A percentile compares a stretch with the other conserved stretches of the same genome.
Conservation (phyloP, 2,113 vertebrate genomes). For the Ovis canadensis region DNA sequence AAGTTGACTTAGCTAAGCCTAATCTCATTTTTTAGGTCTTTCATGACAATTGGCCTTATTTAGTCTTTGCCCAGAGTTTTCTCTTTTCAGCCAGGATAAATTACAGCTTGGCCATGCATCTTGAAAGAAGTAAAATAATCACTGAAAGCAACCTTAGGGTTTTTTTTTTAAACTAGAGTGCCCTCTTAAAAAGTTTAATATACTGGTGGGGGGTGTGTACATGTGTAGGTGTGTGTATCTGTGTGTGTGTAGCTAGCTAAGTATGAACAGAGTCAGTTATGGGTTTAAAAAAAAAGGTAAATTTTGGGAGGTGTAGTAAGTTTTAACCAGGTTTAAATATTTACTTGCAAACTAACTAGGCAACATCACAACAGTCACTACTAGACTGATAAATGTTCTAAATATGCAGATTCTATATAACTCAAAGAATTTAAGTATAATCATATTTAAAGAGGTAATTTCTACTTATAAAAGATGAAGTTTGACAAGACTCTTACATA, state of each 20-base stretch:
- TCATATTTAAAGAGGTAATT: conserved; percentile 9
- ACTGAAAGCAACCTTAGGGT: neutral
- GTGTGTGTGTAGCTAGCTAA: neutral
- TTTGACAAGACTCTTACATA: neutral
- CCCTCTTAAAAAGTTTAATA: neutral
- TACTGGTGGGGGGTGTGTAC: neutral
- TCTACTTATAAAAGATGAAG: neutral
- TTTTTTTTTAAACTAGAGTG: neutral
- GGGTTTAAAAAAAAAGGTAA: neutral
- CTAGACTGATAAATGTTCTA: neutral
- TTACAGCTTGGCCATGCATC: neutral
- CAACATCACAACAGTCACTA: neutral
- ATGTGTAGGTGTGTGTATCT: neutral
- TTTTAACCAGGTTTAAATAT: neutral
- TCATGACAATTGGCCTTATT: neutral
- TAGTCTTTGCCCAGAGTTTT: neutral
- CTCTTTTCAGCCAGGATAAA: neutral
- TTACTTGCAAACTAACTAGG: neutral
- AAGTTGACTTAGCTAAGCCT: neutral
- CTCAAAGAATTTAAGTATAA: neutral
- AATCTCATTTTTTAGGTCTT: neutral
- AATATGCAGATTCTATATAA: neutral
- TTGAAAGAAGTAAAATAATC: conserved; percentile 25
- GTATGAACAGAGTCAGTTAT: neutral
- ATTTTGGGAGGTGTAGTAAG: neutral